phyloP scores from a whole-genome alignment of 2,797 vertebrate species.

The Chaunax sp. region DNA sequence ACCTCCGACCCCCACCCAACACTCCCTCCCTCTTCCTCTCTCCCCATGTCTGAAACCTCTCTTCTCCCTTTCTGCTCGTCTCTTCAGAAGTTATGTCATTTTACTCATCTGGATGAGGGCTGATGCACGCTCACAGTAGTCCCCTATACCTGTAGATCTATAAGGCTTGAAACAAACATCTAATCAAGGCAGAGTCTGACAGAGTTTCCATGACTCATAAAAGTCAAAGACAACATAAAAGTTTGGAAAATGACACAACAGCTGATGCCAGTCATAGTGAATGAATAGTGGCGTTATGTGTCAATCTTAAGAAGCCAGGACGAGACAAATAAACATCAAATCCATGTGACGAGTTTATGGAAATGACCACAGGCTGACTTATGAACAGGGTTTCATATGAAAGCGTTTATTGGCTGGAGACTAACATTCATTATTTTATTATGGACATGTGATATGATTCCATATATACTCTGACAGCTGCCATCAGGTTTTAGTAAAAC shows the following conservation, averaged over 20 bases:
- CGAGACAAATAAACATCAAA: slow-evolving; percentile 34
- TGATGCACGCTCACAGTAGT: slow-evolving; percentile 13
- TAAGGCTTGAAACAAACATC: slow-evolving; percentile 1
- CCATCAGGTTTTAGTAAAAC: slow-evolving; percentile 13
- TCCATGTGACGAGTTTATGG: slow-evolving; percentile 33
- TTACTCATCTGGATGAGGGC: slow-evolving; percentile 37
- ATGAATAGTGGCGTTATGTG: too few relatives aligned
- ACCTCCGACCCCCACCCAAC: slow-evolving; percentile 44
- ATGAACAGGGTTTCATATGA: slow-evolving; percentile 7
- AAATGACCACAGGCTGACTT: slow-evolving; percentile 30
- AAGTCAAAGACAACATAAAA: too few relatives aligned
- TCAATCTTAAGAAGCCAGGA: slow-evolving; percentile 7
- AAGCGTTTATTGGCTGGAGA: slow-evolving; percentile 4
- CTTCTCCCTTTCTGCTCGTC: slow-evolving; percentile 55
- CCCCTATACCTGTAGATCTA: slow-evolving; percentile 18
- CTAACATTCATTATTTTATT: slow-evolving; percentile 28
- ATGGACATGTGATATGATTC: slow-evolving; percentile 6
- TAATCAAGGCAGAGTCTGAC: slow-evolving; percentile 3
- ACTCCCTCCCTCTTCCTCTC: slow-evolving; percentile 39
- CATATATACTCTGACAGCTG: slow-evolving; percentile 13
- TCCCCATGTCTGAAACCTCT: slow-evolving; percentile 39
- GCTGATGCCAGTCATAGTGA: too few relatives aligned
- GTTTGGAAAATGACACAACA: neutral
- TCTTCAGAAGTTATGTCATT: slow-evolving; percentile 67
- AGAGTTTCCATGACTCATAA: slow-evolving; percentile 21